These are phyloP conservation scores for Henricia sp. DNA, from an alignment of 53 echinoderm and acorn worm genomes.

Conservation along the genomic window DNA sequence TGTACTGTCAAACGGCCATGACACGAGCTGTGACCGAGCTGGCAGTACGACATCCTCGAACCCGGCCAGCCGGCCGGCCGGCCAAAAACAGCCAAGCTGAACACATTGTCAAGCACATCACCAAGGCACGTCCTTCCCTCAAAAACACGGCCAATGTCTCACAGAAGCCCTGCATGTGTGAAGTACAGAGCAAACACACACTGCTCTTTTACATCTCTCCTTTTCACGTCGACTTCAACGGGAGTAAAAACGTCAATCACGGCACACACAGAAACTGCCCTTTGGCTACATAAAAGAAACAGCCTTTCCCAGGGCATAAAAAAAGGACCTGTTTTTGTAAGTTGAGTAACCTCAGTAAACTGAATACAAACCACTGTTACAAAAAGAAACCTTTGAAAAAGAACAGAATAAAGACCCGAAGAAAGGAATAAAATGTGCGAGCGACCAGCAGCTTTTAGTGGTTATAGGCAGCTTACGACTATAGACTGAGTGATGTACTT, in stretches of 20 bases:
- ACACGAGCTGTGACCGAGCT: background rate
- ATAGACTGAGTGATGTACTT: conserved; percentile 36
- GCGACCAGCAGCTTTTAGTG: conserved; percentile 11
- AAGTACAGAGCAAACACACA: conserved; percentile 32
- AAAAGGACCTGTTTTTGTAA: conserved; percentile 45
- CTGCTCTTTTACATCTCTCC: background rate
- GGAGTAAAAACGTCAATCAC: conserved; percentile 43
- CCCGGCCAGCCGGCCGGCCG: background rate
- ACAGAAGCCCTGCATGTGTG: conserved; percentile 29
- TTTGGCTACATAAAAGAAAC: conserved; percentile 54
- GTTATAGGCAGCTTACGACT: conserved; percentile 15
- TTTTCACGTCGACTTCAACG: background rate
- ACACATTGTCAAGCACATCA: background rate
- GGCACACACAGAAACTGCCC: conserved; percentile 26
- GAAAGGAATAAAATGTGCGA: background rate
- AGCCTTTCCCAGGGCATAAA: conserved; percentile 9
- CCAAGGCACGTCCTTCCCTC: background rate
- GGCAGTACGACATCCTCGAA: too few species aligned
- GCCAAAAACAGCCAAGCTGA: background rate
- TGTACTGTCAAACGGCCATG: conserved; percentile 31
- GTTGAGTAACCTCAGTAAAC: conserved; percentile 53
- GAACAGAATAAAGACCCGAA: background rate
- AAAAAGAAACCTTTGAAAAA: conserved; percentile 14
- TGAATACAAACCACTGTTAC: conserved; percentile 44
- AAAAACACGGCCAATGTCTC: conserved; percentile 9